Conservation (phyloP, 35 echinoderm and acorn worm genomes). For the Eucidaris tribuloides region DNA sequence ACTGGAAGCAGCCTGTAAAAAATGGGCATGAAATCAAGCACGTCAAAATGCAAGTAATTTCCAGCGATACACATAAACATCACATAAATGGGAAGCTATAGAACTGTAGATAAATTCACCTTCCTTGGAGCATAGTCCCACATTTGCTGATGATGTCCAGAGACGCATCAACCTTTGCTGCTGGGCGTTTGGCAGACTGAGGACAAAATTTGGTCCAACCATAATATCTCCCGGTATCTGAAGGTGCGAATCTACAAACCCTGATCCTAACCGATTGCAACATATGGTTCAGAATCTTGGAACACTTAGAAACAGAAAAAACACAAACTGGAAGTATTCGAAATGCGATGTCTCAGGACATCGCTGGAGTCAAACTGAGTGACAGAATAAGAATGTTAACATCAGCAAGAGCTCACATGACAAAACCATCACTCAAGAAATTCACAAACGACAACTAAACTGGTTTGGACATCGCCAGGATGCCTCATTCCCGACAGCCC, state of each 20-base stretch:
- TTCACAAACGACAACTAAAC: too few relatives aligned
- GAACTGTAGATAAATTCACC: neutral
- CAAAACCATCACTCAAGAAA: too few relatives aligned
- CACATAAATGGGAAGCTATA: neutral
- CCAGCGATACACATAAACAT: neutral
- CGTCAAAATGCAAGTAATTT: neutral
- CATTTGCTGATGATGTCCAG: neutral
- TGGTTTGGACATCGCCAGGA: too few relatives aligned
- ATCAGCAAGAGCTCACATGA: too few relatives aligned
- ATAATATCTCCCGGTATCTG: too few relatives aligned
- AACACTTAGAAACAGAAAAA: too few relatives aligned
- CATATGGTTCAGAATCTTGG: too few relatives aligned
- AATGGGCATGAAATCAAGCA: neutral
- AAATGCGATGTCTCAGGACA: too few relatives aligned
- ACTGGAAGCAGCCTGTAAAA: neutral
- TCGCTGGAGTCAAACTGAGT: neutral
- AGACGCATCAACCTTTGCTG: neutral
- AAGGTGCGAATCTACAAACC: too few relatives aligned
- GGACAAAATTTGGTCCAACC: neutral
- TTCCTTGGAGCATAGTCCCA: constrained; percentile 4
- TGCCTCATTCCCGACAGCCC: too few relatives aligned
- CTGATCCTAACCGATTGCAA: too few relatives aligned
- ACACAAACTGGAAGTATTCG: too few relatives aligned
- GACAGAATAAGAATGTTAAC: neutral
- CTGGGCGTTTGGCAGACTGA: neutral